These are phyloP conservation scores for Nestor notabilis DNA, from an alignment of 2,113 vertebrate genomes.

Conservation along the genomic window DNA sequence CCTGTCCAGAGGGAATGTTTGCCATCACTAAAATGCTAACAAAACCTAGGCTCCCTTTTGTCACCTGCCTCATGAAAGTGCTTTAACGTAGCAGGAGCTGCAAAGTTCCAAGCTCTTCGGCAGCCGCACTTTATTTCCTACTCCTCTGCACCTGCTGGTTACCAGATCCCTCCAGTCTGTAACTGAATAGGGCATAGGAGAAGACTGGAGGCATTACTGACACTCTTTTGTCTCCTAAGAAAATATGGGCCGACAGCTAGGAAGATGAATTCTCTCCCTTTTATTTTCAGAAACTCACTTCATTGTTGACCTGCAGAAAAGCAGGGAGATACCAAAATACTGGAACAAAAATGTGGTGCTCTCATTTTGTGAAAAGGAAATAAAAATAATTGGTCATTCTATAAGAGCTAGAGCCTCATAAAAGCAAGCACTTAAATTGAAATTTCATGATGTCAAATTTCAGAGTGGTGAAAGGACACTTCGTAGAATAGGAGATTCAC, in stretches of 20 bases:
- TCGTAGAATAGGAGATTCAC: background rate
- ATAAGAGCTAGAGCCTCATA: background rate
- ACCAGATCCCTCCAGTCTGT: background rate
- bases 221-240: background rate
- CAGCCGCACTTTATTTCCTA: background rate
- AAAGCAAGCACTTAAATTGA: background rate
- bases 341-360: background rate
- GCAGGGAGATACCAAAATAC: background rate
- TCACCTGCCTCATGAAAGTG: background rate
- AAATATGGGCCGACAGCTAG: background rate
- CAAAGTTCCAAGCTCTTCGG: background rate
- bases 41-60: background rate
- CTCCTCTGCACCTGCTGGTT: background rate
- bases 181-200: background rate
- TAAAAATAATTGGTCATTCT: background rate
- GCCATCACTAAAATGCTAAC: background rate
- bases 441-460: background rate
- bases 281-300: background rate
- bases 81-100: background rate
- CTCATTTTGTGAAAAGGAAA: background rate
- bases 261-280: background rate
- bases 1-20: background rate
- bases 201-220: fast-evolving
- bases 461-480: background rate
- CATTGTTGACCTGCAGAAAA: background rate